A percentile compares a stretch with the other conserved stretches of the same genome.
Evolutionary conservation across 2,797 vertebrate species (phyloP).

Genomic region (Gobionotothen gibberifrons): DNA sequence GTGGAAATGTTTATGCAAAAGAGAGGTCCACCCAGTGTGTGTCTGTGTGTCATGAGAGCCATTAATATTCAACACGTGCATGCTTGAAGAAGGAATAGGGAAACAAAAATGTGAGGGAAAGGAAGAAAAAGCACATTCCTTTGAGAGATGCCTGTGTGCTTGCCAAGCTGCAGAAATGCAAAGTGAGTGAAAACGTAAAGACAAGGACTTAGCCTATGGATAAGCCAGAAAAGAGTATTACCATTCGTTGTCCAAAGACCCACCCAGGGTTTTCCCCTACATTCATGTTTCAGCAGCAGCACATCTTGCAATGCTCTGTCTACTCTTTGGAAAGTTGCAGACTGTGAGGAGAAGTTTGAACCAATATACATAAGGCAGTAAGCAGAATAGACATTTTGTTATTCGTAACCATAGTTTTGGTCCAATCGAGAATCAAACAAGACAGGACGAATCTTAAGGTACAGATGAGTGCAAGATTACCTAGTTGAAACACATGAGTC

Average conservation of each 20-base stretch:
- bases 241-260: constrained; percentile 49
- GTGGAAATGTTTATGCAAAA: constrained; percentile 78
- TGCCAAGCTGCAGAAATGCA: constrained; percentile 29
- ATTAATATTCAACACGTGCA: constrained; percentile 59
- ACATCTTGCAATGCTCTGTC: constrained; percentile 8
- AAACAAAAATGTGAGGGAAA: constrained; percentile 25
- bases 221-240: constrained; percentile 51
- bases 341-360: neutral
- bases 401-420: neutral
- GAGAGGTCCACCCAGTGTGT: constrained; percentile 61
- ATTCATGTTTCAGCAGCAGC: constrained; percentile 22
- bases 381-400: neutral
- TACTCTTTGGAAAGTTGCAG: neutral
- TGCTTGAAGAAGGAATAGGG: constrained; percentile 42
- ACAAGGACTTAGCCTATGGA: constrained; percentile 17
- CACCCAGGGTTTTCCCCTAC: constrained; percentile 59
- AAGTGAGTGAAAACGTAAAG: constrained; percentile 43
- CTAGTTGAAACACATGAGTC: constrained; percentile 13
- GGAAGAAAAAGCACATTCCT: constrained; percentile 25
- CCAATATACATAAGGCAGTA: neutral
- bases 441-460: neutral
- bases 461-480: constrained; percentile 26
- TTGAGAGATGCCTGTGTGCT: constrained; percentile 17
- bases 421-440: constrained; percentile 7
- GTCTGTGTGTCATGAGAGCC: constrained; percentile 21